These are phyloP conservation scores for Oxyura jamaicensis DNA, from an alignment of 2,113 vertebrate species.

Conservation along the genomic window DNA sequence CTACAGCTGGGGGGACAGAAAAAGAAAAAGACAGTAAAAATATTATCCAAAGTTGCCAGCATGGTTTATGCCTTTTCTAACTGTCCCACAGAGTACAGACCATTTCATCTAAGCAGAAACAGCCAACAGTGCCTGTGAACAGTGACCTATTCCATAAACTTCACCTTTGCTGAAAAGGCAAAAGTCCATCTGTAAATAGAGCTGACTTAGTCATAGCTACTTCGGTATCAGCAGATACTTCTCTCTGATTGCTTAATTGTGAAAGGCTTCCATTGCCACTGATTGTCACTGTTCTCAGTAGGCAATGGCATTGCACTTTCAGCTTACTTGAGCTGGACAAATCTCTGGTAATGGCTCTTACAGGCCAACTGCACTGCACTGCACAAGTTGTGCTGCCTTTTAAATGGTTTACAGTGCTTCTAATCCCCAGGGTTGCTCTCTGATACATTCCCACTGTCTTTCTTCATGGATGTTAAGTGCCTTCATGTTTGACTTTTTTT, in stretches of 20 bases:
- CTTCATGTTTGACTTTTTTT: constrained; percentile 7
- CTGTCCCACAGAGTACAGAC: neutral
- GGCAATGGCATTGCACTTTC: neutral
- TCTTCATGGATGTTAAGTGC: neutral
- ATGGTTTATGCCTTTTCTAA: neutral
- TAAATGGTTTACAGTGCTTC: neutral
- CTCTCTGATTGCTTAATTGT: neutral
- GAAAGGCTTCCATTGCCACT: neutral
- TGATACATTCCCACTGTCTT: neutral
- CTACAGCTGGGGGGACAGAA: constrained; percentile 64
- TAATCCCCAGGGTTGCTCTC: neutral
- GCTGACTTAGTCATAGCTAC: neutral
- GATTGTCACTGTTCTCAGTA: neutral
- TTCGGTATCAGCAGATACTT: neutral
- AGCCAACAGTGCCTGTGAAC: neutral
- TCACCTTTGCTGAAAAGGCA: neutral
- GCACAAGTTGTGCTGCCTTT: neutral
- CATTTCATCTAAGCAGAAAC: neutral
- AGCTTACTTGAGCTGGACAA: neutral
- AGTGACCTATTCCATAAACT: neutral
- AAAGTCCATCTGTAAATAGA: neutral
- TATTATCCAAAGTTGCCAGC: neutral
- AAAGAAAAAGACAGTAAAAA: neutral
- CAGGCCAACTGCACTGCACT: neutral
- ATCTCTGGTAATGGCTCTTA: neutral